These are phyloP conservation scores for Diplogasteroides magnus DNA, from an alignment of 1,140 invertebrate genomes.

Conservation along the genomic window DNA sequence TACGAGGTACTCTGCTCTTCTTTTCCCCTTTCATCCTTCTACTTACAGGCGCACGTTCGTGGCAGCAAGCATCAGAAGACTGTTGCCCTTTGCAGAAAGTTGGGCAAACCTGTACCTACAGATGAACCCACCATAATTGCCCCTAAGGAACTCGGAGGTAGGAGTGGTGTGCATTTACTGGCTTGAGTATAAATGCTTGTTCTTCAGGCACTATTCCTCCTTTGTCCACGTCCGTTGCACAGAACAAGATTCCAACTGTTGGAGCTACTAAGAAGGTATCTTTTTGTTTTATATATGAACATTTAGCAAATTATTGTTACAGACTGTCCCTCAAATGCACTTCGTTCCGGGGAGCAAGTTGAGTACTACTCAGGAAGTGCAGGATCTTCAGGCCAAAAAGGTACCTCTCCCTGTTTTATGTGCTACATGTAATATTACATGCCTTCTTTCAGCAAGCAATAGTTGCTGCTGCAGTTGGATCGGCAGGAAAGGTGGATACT, in stretches of 20 bases:
- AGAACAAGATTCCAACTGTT: not conserved
- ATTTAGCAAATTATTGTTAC: no score
- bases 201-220: no score
- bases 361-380: not conserved
- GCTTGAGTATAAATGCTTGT: no score
- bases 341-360: not conserved
- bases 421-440: not conserved
- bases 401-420: no score
- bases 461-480: not conserved
- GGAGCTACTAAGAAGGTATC: not conserved
- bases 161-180: no score
- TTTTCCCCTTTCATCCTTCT: not conserved
- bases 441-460: not conserved
- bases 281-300: no score
- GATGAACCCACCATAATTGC: constrained; percentile 77
- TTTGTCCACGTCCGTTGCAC: no score
- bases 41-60: constrained; percentile 74
- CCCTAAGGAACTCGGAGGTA: constrained; percentile 2
- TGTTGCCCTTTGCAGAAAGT: constrained; percentile 60
- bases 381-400: not conserved
- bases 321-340: not conserved
- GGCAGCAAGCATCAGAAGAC: constrained; percentile 93
- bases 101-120: constrained; percentile 92
- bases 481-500: constrained; percentile 14
- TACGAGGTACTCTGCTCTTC: no score